phyloP scores from a whole-genome alignment of 2,113 vertebrate genomes.

The Seriola aureovittata region DNA sequence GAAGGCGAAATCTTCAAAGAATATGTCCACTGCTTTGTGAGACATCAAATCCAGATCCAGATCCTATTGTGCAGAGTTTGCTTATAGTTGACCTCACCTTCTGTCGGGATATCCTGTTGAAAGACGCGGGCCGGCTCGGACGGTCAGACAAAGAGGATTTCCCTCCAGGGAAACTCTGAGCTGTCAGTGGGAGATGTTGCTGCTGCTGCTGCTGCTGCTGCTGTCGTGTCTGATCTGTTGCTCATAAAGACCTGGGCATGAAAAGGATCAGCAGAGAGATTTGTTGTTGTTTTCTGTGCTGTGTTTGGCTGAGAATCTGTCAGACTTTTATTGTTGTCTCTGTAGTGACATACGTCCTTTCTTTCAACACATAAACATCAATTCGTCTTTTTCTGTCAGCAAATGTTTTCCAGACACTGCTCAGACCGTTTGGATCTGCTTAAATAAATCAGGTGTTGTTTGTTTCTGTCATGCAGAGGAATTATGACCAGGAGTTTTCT shows the following conservation, averaged over 20 bases:
- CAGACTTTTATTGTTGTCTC: constrained; percentile 14
- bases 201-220: constrained; percentile 56
- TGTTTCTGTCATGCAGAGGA: neutral
- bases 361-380: neutral
- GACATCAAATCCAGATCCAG: constrained; percentile 78
- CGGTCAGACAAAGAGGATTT: constrained; percentile 78
- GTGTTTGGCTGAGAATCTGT: constrained; percentile 20
- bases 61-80: constrained; percentile 76
- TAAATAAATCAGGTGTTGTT: constrained; percentile 8
- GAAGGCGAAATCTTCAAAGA: constrained; percentile 77
- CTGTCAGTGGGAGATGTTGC: constrained; percentile 71
- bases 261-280: constrained; percentile 29
- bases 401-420: neutral
- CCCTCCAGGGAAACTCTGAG: constrained; percentile 72
- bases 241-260: constrained; percentile 20
- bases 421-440: neutral
- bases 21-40: constrained; percentile 75
- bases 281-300: constrained; percentile 38
- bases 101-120: constrained; percentile 77
- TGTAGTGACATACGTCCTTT: neutral
- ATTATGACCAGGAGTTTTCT: neutral
- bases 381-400: constrained; percentile 8
- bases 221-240: constrained; percentile 54
- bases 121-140: constrained; percentile 59
- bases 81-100: constrained; percentile 86